Conservation (phyloP, 2,797 vertebrate species). For the Channallabes apus region DNA sequence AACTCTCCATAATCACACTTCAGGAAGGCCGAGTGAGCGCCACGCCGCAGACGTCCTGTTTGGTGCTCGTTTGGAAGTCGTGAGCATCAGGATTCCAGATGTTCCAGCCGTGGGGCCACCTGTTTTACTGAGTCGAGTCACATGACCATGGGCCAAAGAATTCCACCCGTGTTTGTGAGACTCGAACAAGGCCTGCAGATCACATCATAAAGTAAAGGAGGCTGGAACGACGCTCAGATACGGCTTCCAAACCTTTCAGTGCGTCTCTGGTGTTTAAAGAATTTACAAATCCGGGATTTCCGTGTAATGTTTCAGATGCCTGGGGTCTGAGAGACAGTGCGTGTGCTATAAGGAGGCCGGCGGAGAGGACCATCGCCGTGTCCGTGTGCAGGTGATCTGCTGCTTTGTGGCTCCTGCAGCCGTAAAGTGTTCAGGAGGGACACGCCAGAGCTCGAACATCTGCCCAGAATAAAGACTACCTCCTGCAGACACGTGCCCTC, state of each 20-base stretch:
- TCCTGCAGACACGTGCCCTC: constrained; percentile 69
- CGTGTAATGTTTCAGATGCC: constrained; percentile 17
- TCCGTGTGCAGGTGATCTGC: constrained; percentile 7
- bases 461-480: constrained; percentile 68
- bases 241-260: neutral
- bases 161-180: constrained; percentile 41
- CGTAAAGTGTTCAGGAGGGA: constrained; percentile 27
- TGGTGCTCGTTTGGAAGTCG: constrained; percentile 33
- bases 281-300: neutral
- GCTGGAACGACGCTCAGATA: neutral
- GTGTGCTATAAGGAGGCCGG: neutral
- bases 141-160: constrained; percentile 45
- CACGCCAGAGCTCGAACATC: constrained; percentile 60
- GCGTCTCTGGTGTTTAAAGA: neutral
- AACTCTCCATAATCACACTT: neutral
- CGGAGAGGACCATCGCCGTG: constrained; percentile 13
- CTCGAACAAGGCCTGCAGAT: constrained; percentile 42
- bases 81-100: constrained; percentile 53
- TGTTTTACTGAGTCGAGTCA: constrained; percentile 53
- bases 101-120: constrained; percentile 51
- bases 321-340: neutral
- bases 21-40: neutral
- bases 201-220: constrained; percentile 37
- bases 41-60: neutral
- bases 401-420: constrained; percentile 23